Evolutionary conservation across 2,888 invertebrate species (phyloP).

Genomic region (Sthenelais limicola): DNA sequence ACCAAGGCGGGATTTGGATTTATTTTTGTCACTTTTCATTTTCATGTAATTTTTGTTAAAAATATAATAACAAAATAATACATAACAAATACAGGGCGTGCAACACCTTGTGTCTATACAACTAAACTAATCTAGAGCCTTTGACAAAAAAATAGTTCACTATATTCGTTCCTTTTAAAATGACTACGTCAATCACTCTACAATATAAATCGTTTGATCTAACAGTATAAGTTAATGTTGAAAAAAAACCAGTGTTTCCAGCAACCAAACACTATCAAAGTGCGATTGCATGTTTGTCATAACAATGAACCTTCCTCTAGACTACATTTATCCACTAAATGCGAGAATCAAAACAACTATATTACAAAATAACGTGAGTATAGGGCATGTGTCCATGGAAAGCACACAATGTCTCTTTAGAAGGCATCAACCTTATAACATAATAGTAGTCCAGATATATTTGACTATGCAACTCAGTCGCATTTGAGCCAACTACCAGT

Average conservation of each 20-base stretch:
- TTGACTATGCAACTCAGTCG: constrained; percentile 28
- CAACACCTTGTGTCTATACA: constrained; percentile 26
- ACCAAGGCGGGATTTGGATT: constrained; percentile 30
- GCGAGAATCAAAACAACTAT: constrained; percentile 11
- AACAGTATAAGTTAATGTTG: too few relatives aligned
- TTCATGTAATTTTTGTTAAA: neutral
- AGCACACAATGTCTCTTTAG: neutral
- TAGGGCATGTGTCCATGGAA: constrained; percentile 13
- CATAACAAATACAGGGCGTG: constrained; percentile 13
- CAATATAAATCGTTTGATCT: constrained; percentile 32
- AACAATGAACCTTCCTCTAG: constrained; percentile 38
- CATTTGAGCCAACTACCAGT: constrained; percentile 3
- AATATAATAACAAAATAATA: constrained; percentile 10
- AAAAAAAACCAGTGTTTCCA: too few relatives aligned
- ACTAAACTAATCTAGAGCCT: constrained; percentile 30
- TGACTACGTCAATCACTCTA: constrained; percentile 28
- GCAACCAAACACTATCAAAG: constrained; percentile 36
- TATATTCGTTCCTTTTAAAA: too few relatives aligned
- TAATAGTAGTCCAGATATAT: constrained; percentile 19
- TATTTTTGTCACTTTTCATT: constrained; percentile 18
- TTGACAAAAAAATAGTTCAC: too few relatives aligned
- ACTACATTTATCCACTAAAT: constrained; percentile 36
- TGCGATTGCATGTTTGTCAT: constrained; percentile 27
- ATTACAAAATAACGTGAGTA: constrained; percentile 31
- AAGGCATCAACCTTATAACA: constrained; percentile 9